phyloP scores from a whole-genome alignment of 2,113 vertebrate species.

The Dicrurus megarhynchus region DNA sequence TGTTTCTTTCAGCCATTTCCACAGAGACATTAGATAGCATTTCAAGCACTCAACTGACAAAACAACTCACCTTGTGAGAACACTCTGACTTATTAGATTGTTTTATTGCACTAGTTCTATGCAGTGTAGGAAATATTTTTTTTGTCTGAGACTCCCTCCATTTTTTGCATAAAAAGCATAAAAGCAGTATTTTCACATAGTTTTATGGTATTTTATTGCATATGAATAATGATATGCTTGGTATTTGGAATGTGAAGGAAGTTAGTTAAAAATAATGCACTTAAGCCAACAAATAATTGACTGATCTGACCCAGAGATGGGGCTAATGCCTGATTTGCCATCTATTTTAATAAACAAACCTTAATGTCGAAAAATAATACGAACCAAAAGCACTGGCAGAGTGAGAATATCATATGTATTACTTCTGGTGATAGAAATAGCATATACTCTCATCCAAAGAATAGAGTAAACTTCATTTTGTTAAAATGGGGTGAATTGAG shows the following conservation, averaged over 20 bases:
- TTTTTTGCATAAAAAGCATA: neutral
- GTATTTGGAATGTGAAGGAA: neutral
- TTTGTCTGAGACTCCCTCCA: neutral
- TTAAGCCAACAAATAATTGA: neutral
- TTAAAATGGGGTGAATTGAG: neutral
- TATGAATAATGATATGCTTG: neutral
- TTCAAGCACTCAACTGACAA: constrained; percentile 53
- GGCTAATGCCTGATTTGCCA: neutral
- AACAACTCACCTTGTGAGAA: constrained; percentile 50
- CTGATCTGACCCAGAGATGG: neutral
- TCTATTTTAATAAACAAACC: neutral
- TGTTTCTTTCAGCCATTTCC: constrained; percentile 52
- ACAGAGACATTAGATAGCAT: constrained; percentile 59
- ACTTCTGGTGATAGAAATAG: neutral
- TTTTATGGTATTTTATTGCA: neutral
- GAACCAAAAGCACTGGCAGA: neutral
- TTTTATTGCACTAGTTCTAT: neutral
- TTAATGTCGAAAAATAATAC: neutral
- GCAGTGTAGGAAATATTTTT: neutral
- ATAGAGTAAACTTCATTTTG: neutral
- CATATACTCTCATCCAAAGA: neutral
- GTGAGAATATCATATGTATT: neutral
- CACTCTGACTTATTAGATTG: neutral
- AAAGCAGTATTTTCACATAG: neutral
- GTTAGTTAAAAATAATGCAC: neutral